A percentile compares a stretch with the other conserved stretches of the same genome.
Evolutionary conservation across 2,797 vertebrate species (phyloP).

Genomic region (Masticophis lateralis): DNA sequence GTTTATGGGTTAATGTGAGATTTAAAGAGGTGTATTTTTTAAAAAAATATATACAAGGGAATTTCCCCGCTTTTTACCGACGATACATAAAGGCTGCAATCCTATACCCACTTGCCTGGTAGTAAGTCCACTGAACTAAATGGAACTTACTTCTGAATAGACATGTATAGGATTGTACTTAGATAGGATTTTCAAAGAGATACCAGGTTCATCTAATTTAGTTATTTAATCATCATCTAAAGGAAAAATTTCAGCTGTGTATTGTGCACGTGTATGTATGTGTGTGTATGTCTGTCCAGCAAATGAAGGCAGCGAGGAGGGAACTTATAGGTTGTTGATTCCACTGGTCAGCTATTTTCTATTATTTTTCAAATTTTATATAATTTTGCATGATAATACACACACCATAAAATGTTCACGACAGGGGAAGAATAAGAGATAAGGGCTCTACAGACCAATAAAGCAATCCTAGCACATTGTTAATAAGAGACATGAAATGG

Average conservation of each 20-base stretch:
- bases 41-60: conserved; percentile 39
- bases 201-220: conserved; percentile 67
- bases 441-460: conserved; percentile 54
- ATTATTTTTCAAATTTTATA: conserved; percentile 58
- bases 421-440: conserved; percentile 55
- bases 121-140: not conserved
- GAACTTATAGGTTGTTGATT: conserved; percentile 54
- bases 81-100: conserved; percentile 23
- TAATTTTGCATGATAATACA: conserved; percentile 75
- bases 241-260: conserved; percentile 59
- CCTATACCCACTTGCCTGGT: not conserved
- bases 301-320: conserved; percentile 40
- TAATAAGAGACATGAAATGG: conserved; percentile 57
- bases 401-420: conserved; percentile 56
- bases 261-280: conserved; percentile 66
- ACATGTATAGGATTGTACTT: conserved; percentile 32
- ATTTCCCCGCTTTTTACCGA: conserved; percentile 5
- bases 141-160: conserved; percentile 19
- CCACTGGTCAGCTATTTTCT: conserved; percentile 60
- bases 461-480: conserved; percentile 65
- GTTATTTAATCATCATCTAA: conserved; percentile 59
- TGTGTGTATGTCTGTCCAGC: conserved; percentile 66
- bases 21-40: conserved; percentile 53
- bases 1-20: conserved; percentile 60
- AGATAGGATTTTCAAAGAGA: conserved; percentile 63